Conservation (phyloP, 1,140 invertebrate genomes). For the Dendrolimus kikuchii region DNA sequence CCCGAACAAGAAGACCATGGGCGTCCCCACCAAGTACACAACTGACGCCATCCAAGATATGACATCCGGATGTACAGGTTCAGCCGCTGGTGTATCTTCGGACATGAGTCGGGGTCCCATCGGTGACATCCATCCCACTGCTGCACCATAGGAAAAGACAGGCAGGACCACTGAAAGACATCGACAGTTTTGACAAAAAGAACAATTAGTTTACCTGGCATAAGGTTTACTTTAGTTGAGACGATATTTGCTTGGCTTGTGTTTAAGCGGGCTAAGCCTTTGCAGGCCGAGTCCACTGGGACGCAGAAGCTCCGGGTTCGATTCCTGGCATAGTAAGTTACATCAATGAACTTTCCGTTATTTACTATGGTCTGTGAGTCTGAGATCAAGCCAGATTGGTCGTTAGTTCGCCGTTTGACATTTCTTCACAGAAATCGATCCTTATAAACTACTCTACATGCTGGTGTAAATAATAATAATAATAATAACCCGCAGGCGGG, state of each 20-base stretch:
- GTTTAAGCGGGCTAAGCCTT: no score
- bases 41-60: conserved; percentile 65
- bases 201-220: neutral
- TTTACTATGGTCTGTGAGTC: no score
- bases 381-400: no score
- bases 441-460: no score
- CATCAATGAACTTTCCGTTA: no score
- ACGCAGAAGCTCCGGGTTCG: no score
- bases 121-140: conserved; percentile 56
- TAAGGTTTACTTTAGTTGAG: neutral
- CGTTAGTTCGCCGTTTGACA: no score
- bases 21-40: conserved; percentile 48
- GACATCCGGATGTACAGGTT: conserved; percentile 40
- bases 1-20: conserved; percentile 52
- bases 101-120: conserved; percentile 54
- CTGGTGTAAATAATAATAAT: no score
- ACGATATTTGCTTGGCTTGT: neutral
- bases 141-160: conserved; percentile 55
- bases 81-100: conserved; percentile 32
- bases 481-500: no score
- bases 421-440: no score
- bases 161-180: conserved; percentile 49
- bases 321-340: no score
- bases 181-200: neutral
- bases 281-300: no score